phyloP scores from a whole-genome alignment of 2,113 vertebrate genomes.

The Hippocampus comes region DNA sequence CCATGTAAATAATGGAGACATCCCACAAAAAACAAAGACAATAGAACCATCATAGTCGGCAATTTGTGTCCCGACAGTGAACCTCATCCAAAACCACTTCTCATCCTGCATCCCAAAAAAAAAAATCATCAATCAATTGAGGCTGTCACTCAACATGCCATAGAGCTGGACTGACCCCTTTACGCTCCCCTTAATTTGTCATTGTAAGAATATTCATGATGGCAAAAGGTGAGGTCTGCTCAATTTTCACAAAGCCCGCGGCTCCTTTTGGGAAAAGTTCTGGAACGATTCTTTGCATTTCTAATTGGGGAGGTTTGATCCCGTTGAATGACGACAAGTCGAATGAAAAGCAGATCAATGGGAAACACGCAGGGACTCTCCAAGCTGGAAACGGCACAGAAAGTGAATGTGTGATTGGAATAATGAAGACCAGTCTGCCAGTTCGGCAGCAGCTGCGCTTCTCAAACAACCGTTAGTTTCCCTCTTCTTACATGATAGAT shows the following conservation, averaged over 20 bases:
- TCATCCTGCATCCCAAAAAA: background rate
- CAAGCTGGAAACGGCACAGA: slow-evolving; percentile 56
- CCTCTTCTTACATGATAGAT: slow-evolving; percentile 43
- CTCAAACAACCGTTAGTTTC: slow-evolving; percentile 55
- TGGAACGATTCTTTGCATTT: slow-evolving; percentile 22
- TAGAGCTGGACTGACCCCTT: background rate
- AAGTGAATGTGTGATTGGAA: slow-evolving; percentile 51
- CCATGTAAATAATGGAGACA: background rate
- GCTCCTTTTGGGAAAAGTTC: slow-evolving; percentile 14
- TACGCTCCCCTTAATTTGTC: background rate
- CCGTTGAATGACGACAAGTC: slow-evolving; percentile 26
- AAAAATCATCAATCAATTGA: background rate
- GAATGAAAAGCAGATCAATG: slow-evolving; percentile 62
- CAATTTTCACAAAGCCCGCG: slow-evolving; percentile 17
- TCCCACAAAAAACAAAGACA: background rate
- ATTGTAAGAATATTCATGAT: background rate
- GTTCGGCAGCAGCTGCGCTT: slow-evolving; percentile 57
- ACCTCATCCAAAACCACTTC: background rate
- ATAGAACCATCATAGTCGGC: background rate
- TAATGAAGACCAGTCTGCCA: slow-evolving; percentile 49
- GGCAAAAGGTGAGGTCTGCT: background rate
- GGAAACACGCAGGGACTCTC: slow-evolving; percentile 43
- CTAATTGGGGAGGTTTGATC: slow-evolving; percentile 20
- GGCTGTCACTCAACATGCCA: background rate
- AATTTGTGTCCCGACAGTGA: background rate